Conservation (phyloP, 2,797 vertebrate genomes). For the Myripristis jacobus region DNA sequence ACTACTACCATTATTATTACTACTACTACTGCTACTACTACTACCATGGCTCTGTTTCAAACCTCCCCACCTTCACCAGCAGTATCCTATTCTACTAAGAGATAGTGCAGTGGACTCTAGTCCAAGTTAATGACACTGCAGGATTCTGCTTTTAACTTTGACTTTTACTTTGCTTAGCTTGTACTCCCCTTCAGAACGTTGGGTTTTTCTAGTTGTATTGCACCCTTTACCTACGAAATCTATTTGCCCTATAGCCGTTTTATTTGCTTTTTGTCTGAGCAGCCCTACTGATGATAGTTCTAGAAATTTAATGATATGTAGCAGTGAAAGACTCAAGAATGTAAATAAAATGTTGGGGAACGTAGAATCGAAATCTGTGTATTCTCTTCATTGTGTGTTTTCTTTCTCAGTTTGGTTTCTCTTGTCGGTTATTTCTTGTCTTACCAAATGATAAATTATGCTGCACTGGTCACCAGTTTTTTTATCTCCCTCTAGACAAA, state of each 20-base stretch:
- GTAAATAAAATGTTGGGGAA: slow-evolving; percentile 90
- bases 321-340: slow-evolving; percentile 81
- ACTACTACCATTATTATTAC: slow-evolving; percentile 7
- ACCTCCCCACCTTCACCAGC: slow-evolving; percentile 32
- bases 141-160: slow-evolving; percentile 25
- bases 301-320: slow-evolving; percentile 81
- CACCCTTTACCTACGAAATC: slow-evolving; percentile 9
- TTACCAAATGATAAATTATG: background rate
- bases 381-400: slow-evolving; percentile 8
- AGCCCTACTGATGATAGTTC: slow-evolving; percentile 77
- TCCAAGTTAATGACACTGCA: slow-evolving; percentile 18
- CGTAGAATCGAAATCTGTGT: slow-evolving; percentile 69
- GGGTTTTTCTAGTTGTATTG: slow-evolving; percentile 18
- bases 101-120: slow-evolving; percentile 1
- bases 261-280: slow-evolving; percentile 69
- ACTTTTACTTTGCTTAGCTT: slow-evolving; percentile 10
- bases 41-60: slow-evolving; percentile 14
- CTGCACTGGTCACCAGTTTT: slow-evolving; percentile 2
- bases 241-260: slow-evolving; percentile 33
- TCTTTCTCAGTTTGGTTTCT: slow-evolving; percentile 9
- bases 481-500: slow-evolving; percentile 7
- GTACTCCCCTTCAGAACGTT: slow-evolving; percentile 6
- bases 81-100: slow-evolving; percentile 39
- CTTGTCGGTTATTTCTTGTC: background rate
- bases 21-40: slow-evolving; percentile 16